A percentile compares a stretch with the other conserved stretches of the same genome.
Evolutionary conservation across 2,113 vertebrate species (phyloP).

Genomic region (Chloropsis cyanopogon): DNA sequence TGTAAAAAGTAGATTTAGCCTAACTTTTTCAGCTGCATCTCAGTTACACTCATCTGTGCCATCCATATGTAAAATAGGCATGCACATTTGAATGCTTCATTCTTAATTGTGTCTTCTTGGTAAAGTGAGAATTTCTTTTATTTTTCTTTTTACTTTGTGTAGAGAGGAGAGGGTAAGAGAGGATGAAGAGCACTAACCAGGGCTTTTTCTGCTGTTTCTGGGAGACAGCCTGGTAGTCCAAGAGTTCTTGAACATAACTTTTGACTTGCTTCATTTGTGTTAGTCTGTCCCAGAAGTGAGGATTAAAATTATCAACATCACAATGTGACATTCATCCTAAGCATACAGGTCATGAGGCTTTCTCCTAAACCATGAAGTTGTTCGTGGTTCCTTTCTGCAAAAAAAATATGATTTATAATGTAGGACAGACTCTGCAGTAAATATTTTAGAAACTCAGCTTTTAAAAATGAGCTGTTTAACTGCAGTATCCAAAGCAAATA

Average conservation of each 20-base stretch:
- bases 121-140: not conserved
- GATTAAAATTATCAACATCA: not conserved
- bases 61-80: not conserved
- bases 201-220: not conserved
- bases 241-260: not conserved
- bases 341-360: not conserved
- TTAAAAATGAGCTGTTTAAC: not conserved
- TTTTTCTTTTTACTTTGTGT: not conserved
- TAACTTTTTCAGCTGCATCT: not conserved
- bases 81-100: not conserved
- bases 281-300: not conserved
- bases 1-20: not conserved
- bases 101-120: not conserved
- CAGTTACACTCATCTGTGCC: not conserved
- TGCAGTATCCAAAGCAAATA: slow-evolving; percentile 11
- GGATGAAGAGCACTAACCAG: not conserved
- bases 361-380: not conserved
- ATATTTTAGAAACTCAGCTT: not conserved
- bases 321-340: not conserved
- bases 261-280: not conserved
- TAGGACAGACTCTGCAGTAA: not conserved
- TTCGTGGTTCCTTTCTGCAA: not conserved
- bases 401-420: not conserved
- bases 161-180: not conserved
- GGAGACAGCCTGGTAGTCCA: not conserved